A percentile compares a stretch with the other conserved stretches of the same genome.
These are phyloP conservation scores for Drosophila setifemur DNA, from an alignment of 1,140 invertebrate genomes.

Conservation along the genomic window DNA sequence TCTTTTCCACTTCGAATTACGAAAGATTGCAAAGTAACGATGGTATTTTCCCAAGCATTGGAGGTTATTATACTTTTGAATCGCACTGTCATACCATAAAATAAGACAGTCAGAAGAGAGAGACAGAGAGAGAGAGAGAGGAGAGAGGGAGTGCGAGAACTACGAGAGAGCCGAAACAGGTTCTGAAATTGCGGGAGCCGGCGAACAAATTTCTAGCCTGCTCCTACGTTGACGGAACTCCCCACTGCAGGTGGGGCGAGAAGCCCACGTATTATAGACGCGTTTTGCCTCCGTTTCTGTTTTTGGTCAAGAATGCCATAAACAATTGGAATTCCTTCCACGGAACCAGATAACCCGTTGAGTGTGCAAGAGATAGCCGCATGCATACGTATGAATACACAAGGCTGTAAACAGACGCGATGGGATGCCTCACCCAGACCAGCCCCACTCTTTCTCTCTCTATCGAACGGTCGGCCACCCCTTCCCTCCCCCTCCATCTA, in stretches of 20 bases:
- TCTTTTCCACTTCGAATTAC: too few species aligned
- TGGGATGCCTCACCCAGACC: slow-evolving; percentile 18
- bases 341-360: slow-evolving; percentile 4
- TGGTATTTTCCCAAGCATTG: too few species aligned
- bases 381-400: slow-evolving; percentile 5
- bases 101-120: not conserved
- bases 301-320: slow-evolving; percentile 22
- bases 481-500: not conserved
- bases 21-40: too few species aligned
- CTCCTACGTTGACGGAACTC: slow-evolving; percentile 4
- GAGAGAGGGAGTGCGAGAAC: not conserved
- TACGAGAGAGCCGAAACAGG: slow-evolving; percentile 16
- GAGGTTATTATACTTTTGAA: too few species aligned
- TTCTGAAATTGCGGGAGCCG: slow-evolving; percentile 17
- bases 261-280: not conserved
- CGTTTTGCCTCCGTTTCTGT: not conserved
- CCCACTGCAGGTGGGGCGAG: not conserved
- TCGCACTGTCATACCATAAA: slow-evolving; percentile 21
- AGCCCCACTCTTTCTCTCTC: not conserved
- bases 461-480: not conserved
- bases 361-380: slow-evolving; percentile 14
- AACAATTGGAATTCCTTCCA: slow-evolving; percentile 34
- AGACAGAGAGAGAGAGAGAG: not conserved
- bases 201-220: not conserved
- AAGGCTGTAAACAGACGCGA: not conserved